Evolutionary conservation across 2,888 invertebrate species (phyloP).

Genomic region (Aleiodes leptofemur): DNA sequence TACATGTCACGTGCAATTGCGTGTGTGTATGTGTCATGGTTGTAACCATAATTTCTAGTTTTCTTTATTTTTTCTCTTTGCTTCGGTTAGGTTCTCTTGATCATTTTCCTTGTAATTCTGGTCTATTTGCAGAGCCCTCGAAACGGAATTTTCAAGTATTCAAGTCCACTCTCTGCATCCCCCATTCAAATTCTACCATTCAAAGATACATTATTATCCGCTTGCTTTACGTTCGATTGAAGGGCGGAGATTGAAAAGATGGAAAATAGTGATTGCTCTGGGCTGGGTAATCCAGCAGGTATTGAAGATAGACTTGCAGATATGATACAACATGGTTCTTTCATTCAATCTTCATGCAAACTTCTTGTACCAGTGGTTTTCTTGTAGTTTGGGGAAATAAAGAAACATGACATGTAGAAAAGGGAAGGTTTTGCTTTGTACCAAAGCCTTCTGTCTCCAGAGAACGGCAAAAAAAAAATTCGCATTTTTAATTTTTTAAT

Average conservation of each 20-base stretch:
- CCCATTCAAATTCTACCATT: constrained; percentile 21
- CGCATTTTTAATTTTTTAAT: too few species aligned
- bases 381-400: not conserved
- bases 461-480: too few species aligned
- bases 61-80: not conserved
- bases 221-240: constrained; percentile 4
- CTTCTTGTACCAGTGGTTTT: not conserved
- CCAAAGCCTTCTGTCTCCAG: too few species aligned
- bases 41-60: constrained; percentile 8
- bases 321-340: not conserved
- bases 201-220: constrained; percentile 23
- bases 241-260: constrained; percentile 29
- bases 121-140: constrained; percentile 22
- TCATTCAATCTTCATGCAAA: not conserved
- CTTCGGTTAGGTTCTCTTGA: constrained; percentile 5
- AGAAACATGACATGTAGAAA: not conserved
- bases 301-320: constrained; percentile 18
- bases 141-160: constrained; percentile 2
- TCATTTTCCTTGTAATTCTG: constrained; percentile 11
- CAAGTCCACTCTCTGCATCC: constrained; percentile 9
- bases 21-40: not conserved
- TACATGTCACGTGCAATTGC: constrained; percentile 21
- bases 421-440: not conserved
- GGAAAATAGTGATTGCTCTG: constrained; percentile 31
- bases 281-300: not conserved